A percentile compares a stretch with the other conserved stretches of the same genome.
Evolutionary conservation across 2,888 invertebrate genomes (phyloP).

Genomic region (Andrena haemorrhoa): DNA sequence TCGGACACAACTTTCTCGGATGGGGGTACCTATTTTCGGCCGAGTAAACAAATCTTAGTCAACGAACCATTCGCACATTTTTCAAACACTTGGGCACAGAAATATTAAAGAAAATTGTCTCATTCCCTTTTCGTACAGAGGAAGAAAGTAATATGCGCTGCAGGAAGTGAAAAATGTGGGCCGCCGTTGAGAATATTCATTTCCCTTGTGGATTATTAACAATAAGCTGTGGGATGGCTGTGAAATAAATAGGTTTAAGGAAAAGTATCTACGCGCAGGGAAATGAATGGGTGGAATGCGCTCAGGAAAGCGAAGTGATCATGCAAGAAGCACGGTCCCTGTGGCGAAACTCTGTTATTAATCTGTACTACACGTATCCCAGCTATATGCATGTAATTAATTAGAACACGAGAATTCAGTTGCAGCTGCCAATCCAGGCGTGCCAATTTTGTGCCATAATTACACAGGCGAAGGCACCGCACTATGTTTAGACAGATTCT

Average conservation of each 20-base stretch:
- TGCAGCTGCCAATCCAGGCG: background rate
- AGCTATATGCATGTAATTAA: background rate
- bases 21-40: conserved; percentile 88
- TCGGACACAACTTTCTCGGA: conserved; percentile 88
- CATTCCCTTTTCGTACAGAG: too few species aligned
- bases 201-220: background rate
- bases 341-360: conserved; percentile 19
- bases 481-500: background rate
- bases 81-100: background rate
- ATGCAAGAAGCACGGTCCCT: background rate
- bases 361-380: background rate
- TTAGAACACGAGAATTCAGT: background rate
- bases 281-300: background rate
- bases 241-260: background rate
- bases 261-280: background rate
- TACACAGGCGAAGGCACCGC: background rate
- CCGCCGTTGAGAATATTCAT: background rate
- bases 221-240: background rate
- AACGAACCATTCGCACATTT: background rate
- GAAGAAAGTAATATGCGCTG: too few species aligned
- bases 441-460: conserved; percentile 10
- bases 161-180: background rate
- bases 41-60: conserved; percentile 9
- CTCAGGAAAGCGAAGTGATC: background rate
- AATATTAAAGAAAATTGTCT: background rate